Evolutionary conservation across 2,797 vertebrate genomes (phyloP).

Genomic region (Urosaurus nigricauda): DNA sequence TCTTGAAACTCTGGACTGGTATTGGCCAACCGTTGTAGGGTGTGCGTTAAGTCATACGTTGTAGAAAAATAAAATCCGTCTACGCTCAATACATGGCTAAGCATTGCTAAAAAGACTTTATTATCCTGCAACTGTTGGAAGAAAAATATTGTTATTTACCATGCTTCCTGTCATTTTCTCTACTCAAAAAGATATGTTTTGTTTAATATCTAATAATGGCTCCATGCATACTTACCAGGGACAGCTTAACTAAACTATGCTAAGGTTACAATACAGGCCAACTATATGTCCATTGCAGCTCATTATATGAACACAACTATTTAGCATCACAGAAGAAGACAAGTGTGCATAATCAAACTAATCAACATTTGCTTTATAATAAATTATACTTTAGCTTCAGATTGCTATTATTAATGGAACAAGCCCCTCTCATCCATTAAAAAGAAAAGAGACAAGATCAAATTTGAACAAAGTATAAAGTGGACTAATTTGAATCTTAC

Average conservation of each 20-base stretch:
- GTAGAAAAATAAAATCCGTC: slow-evolving; percentile 96
- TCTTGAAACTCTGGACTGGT: slow-evolving; percentile 98
- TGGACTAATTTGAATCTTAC: no score
- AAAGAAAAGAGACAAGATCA: not conserved
- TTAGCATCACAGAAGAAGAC: not conserved
- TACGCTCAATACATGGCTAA: slow-evolving; percentile 88
- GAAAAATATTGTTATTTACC: not conserved
- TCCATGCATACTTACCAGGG: not conserved
- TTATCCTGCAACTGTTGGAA: slow-evolving; percentile 93
- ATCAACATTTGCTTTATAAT: not conserved
- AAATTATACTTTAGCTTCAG: not conserved
- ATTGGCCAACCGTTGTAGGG: slow-evolving; percentile 92
- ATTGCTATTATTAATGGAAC: not conserved
- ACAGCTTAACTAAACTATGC: not conserved
- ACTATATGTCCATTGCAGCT: not conserved
- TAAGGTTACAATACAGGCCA: not conserved
- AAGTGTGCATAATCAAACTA: not conserved
- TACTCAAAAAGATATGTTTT: not conserved
- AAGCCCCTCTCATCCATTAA: no score
- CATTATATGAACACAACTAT: not conserved
- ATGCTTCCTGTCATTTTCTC: not conserved
- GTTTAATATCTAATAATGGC: not conserved
- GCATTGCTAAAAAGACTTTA: slow-evolving; percentile 93
- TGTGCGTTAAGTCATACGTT: slow-evolving; percentile 93
- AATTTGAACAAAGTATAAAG: not conserved